Percentiles rank a stretch among this genome's conserved stretches.
Conservation (phyloP, 1,140 invertebrate genomes). For the Sarcophaga bullata region DNA sequence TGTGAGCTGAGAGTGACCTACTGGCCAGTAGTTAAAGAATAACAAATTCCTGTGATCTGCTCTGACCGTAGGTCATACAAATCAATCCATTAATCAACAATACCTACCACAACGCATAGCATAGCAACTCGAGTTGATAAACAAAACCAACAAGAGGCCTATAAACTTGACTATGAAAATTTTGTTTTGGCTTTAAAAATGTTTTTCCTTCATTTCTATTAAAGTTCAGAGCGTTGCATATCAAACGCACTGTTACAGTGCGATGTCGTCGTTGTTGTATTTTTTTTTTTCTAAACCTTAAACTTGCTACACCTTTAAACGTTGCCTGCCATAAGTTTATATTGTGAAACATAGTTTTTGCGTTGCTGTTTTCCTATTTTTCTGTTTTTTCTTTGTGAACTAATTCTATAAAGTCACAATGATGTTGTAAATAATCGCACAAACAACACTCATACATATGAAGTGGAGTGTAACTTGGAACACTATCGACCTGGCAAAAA, state of each 20-base stretch:
- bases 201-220: not conserved
- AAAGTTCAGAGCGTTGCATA: not conserved
- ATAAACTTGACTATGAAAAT: constrained; percentile 10
- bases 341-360: not conserved
- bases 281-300: not conserved
- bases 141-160: not conserved
- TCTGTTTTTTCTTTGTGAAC: not conserved
- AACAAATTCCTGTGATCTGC: too few relatives aligned
- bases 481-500: not conserved
- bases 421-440: not conserved
- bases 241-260: not conserved
- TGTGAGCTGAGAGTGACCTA: too few relatives aligned
- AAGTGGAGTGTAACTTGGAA: not conserved
- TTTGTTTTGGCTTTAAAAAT: constrained; percentile 1
- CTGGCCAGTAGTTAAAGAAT: too few relatives aligned
- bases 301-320: constrained; percentile 4
- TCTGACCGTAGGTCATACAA: too few relatives aligned
- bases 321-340: not conserved
- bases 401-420: constrained; percentile 14
- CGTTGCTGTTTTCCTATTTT: not conserved
- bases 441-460: not conserved
- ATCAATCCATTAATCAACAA: too few relatives aligned
- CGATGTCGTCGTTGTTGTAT: not conserved
- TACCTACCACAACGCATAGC: too few relatives aligned
- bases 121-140: too few relatives aligned